These are phyloP conservation scores for Progne subis DNA, from an alignment of 2,113 vertebrate species.

Conservation along the genomic window DNA sequence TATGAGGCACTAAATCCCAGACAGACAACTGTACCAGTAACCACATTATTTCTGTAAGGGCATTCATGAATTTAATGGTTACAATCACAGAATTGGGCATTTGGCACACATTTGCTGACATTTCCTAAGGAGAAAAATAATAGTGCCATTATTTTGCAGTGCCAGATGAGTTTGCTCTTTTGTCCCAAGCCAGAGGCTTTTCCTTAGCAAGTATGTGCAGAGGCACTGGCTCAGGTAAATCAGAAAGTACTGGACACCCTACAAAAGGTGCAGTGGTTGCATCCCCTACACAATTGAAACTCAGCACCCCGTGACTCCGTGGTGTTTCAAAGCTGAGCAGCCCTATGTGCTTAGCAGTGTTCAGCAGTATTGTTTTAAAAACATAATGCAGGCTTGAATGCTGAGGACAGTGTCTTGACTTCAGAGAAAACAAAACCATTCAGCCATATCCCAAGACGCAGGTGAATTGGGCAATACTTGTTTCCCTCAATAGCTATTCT, in stretches of 20 bases:
- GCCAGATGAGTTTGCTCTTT: not conserved
- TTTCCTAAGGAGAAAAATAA: not conserved
- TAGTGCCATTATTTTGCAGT: not conserved
- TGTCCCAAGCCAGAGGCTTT: not conserved
- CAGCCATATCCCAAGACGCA: not conserved
- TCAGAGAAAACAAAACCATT: not conserved
- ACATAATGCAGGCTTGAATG: not conserved
- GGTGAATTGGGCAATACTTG: not conserved
- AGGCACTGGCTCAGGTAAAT: not conserved
- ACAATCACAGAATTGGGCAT: not conserved
- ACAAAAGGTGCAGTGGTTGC: accelerated
- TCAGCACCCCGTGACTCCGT: accelerated
- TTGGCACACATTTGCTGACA: not conserved
- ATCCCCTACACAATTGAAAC: accelerated
- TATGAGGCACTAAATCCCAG: not conserved
- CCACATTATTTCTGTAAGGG: not conserved
- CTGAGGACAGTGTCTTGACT: not conserved
- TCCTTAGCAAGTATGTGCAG: not conserved
- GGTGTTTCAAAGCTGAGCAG: not conserved
- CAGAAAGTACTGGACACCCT: not conserved
- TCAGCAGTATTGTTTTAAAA: not conserved
- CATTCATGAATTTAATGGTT: not conserved
- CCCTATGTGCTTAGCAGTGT: not conserved
- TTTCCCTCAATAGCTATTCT: not conserved
- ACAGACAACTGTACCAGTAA: not conserved